Evolutionary conservation across 1,140 invertebrate species (phyloP).

Genomic region (Melanaphis sacchari): DNA sequence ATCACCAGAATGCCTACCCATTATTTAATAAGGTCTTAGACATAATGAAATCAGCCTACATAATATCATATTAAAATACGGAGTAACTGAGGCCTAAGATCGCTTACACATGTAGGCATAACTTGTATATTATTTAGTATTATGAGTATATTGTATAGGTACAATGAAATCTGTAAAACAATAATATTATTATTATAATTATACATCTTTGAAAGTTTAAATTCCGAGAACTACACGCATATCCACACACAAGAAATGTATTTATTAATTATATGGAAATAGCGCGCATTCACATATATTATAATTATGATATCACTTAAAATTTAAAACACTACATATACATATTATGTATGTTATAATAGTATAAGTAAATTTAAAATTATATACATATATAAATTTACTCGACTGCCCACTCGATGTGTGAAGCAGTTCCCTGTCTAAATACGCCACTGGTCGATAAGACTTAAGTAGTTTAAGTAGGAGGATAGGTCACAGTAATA

Average conservation of each 20-base stretch:
- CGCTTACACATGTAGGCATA: not conserved
- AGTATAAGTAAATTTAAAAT: not conserved
- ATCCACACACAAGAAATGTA: not conserved
- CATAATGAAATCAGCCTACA: not conserved
- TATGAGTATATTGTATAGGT: not conserved
- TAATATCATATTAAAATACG: not conserved
- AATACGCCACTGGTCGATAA: slow-evolving; percentile 22
- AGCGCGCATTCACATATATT: not conserved
- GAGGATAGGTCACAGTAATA: not conserved
- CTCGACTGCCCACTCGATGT: not conserved
- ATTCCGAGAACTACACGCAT: not conserved
- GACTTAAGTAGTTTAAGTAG: slow-evolving; percentile 5
- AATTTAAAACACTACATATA: not conserved
- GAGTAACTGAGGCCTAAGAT: not conserved
- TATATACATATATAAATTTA: not conserved
- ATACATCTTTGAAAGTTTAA: not conserved
- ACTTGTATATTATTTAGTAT: not conserved
- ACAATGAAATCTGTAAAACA: not conserved
- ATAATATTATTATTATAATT: slow-evolving; percentile 13
- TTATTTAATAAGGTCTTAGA: not conserved
- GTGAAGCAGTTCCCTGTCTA: not conserved
- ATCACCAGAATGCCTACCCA: not conserved
- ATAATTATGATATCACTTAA: not conserved
- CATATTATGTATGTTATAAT: not conserved
- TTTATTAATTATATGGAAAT: slow-evolving; percentile 21